These are phyloP conservation scores for Coranthus polyacanthus DNA, from an alignment of 2,797 vertebrate species.

Conservation along the genomic window DNA sequence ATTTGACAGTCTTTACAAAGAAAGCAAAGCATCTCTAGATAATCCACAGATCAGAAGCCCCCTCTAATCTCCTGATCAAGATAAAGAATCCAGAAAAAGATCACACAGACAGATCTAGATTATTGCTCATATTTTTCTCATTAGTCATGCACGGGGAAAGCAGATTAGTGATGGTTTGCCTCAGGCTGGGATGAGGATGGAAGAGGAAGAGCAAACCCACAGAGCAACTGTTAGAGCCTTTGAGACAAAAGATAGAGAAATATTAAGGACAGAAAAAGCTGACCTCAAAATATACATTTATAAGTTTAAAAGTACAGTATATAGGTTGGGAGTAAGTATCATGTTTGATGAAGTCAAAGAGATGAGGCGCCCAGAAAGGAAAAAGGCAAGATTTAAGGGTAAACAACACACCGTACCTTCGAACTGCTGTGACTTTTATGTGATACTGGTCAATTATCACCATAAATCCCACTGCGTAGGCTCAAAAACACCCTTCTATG, in stretches of 20 bases:
- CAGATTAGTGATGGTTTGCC: conserved; percentile 58
- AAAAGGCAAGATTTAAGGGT: not conserved
- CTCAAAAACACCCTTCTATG: conserved; percentile 40
- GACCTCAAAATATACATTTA: not conserved
- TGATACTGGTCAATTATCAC: conserved; percentile 24
- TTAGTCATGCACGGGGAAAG: conserved; percentile 66
- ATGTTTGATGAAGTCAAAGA: not conserved
- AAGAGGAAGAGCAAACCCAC: conserved; percentile 26
- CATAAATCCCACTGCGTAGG: conserved; percentile 36
- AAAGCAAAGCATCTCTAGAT: not conserved
- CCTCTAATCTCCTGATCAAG: conserved; percentile 15
- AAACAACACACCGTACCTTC: not conserved
- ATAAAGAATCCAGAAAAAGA: conserved; percentile 10
- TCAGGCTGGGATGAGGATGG: conserved; percentile 12
- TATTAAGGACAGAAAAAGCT: no score
- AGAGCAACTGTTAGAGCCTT: conserved; percentile 6
- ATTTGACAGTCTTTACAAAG: conserved; percentile 1
- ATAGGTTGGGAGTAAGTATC: not conserved
- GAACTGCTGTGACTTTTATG: conserved; percentile 9
- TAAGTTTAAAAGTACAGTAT: not conserved
- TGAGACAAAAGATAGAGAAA: conserved; percentile 1
- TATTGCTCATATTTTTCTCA: conserved; percentile 66
- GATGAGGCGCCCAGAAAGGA: not conserved
- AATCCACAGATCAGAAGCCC: conserved; percentile 12
- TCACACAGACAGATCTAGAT: conserved; percentile 26